Conservation (phyloP, 2,888 invertebrate genomes). For the Drosophila falleni region DNA sequence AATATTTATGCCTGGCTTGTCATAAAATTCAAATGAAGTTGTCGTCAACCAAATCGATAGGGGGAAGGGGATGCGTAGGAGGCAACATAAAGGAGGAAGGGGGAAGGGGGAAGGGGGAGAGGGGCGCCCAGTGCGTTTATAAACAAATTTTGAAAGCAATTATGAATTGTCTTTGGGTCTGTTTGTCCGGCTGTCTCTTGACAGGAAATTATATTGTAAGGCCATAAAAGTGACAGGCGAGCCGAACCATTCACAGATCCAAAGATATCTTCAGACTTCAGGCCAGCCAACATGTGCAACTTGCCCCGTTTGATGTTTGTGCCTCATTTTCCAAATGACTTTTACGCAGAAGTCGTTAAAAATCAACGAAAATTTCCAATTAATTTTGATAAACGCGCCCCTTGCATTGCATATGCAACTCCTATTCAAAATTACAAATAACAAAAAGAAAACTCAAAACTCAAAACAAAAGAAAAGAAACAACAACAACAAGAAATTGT, state of each 20-base stretch:
- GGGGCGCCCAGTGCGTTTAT: constrained; percentile 44
- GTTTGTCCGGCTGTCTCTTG: constrained; percentile 52
- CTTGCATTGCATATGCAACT: constrained; percentile 37
- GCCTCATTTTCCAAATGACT: constrained; percentile 67
- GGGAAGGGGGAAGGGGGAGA: neutral
- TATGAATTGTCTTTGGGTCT: constrained; percentile 71
- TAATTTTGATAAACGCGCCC: constrained; percentile 78
- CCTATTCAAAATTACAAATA: constrained; percentile 20
- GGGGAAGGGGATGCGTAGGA: neutral
- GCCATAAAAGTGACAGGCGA: constrained; percentile 65
- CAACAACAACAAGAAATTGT: constrained; percentile 29
- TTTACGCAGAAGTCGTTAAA: constrained; percentile 79
- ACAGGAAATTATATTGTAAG: constrained; percentile 79
- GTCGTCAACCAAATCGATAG: constrained; percentile 34
- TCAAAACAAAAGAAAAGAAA: constrained; percentile 12
- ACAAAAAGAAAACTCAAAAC: constrained; percentile 18
- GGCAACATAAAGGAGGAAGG: neutral
- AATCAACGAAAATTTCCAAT: constrained; percentile 76
- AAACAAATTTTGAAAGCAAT: constrained; percentile 71
- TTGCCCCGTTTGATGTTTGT: constrained; percentile 56
- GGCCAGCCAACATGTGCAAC: constrained; percentile 64
- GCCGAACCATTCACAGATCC: constrained; percentile 29
- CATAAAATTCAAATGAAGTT: constrained; percentile 77
- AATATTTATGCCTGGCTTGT: constrained; percentile 69
- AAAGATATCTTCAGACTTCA: constrained; percentile 48